phyloP scores from a whole-genome alignment of 2,797 vertebrate genomes.

The Alcedo quadribrachys region DNA sequence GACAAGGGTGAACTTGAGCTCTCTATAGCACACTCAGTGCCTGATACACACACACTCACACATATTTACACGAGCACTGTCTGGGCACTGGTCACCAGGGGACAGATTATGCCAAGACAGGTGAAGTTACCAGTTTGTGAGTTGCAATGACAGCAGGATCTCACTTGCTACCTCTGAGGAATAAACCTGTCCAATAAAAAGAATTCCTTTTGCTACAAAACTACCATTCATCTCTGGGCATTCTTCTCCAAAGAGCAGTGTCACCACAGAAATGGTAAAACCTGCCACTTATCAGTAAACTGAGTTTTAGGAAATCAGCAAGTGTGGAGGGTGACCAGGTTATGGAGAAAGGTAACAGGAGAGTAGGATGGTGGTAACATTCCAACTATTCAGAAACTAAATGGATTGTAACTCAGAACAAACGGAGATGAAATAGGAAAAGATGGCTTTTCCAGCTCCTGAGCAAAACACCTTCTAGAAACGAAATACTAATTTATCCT shows the following conservation, averaged over 20 bases:
- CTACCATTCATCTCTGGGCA: not conserved
- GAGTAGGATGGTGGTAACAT: not conserved
- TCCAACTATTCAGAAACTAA: not conserved
- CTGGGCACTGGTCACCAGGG: not conserved
- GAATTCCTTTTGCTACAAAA: not conserved
- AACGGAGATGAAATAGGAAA: not conserved
- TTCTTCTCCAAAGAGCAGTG: slow-evolving; percentile 21
- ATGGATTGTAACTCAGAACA: not conserved
- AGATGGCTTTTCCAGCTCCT: not conserved
- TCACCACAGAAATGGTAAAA: not conserved
- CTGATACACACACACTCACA: accelerated
- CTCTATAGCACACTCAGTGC: not conserved
- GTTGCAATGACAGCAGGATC: not conserved
- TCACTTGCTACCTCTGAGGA: not conserved
- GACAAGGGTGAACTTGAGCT: not conserved
- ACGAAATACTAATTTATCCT: not conserved
- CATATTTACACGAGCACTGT: accelerated
- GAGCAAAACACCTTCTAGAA: not conserved
- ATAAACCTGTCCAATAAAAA: not conserved
- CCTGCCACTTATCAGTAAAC: not conserved
- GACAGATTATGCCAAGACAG: not conserved
- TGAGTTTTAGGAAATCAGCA: not conserved
- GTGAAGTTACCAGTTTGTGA: not conserved
- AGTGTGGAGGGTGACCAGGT: not conserved
- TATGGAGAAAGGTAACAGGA: not conserved